Evolutionary conservation across 2,888 invertebrate species (phyloP).

Genomic region (Brenthis ino): DNA sequence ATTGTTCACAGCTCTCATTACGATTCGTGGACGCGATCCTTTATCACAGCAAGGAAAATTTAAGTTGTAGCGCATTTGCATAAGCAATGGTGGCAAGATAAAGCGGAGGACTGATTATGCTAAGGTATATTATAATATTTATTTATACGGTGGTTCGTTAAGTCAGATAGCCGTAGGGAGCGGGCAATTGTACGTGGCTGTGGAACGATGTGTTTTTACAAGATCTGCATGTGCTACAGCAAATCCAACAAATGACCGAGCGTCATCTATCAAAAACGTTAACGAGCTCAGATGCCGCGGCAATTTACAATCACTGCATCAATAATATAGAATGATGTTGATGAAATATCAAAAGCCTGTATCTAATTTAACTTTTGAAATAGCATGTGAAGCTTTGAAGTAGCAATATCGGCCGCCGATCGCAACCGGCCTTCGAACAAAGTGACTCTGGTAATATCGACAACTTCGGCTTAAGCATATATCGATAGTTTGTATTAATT

Average conservation of each 20-base stretch:
- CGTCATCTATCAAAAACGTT: conserved; percentile 81
- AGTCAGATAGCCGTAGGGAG: conserved; percentile 78
- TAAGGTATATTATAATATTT: conserved; percentile 52
- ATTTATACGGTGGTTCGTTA: conserved; percentile 80
- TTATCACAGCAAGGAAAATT: conserved; percentile 40
- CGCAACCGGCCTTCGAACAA: conserved; percentile 34
- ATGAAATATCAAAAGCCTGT: conserved; percentile 58
- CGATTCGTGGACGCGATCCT: conserved; percentile 43
- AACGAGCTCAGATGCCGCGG: conserved; percentile 77
- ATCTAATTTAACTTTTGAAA: conserved; percentile 54
- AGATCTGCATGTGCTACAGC: conserved; percentile 71
- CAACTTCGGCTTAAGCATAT: conserved; percentile 19
- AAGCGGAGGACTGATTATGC: conserved; percentile 52
- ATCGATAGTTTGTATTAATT: conserved; percentile 23
- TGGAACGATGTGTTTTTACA: conserved; percentile 79
- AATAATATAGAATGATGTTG: conserved; percentile 73
- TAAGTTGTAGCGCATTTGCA: conserved; percentile 42
- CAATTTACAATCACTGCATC: conserved; percentile 74
- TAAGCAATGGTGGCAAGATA: conserved; percentile 40
- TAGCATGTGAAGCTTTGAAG: too few species aligned
- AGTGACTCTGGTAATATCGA: conserved; percentile 26
- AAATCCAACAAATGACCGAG: conserved; percentile 77
- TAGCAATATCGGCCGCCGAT: too few species aligned
- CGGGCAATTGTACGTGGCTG: conserved; percentile 77
- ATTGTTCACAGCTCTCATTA: conserved; percentile 43